These are phyloP conservation scores for Clavelina lepadiformis DNA, from an alignment of 23 tunicate species.

Conservation along the genomic window DNA sequence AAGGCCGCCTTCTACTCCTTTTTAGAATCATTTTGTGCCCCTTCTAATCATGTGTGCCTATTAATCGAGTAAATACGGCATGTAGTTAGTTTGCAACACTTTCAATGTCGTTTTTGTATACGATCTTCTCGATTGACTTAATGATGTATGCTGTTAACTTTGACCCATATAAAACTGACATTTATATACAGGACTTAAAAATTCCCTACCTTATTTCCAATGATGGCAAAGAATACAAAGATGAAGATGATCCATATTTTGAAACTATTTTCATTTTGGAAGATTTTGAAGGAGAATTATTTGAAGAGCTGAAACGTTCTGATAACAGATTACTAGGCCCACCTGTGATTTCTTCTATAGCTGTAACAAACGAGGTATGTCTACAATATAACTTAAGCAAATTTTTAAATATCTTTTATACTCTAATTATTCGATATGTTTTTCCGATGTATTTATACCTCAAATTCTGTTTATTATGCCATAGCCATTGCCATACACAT, in stretches of 20 bases:
- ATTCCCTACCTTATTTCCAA: constrained; percentile 53
- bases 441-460: background rate
- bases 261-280: constrained; percentile 85
- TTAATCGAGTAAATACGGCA: too few relatives aligned
- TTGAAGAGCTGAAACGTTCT: constrained; percentile 35
- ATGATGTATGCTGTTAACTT: too few relatives aligned
- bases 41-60: too few relatives aligned
- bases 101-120: too few relatives aligned
- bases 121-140: too few relatives aligned
- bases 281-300: constrained; percentile 69
- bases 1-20: too few relatives aligned
- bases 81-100: too few relatives aligned
- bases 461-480: background rate
- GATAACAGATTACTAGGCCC: constrained; percentile 70
- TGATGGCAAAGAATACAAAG: constrained; percentile 64
- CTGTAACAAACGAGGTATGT: constrained; percentile 54
- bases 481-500: constrained; percentile 79
- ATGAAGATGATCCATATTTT: constrained; percentile 65
- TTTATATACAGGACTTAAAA: constrained; percentile 49
- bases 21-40: too few relatives aligned
- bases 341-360: constrained; percentile 57
- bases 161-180: too few relatives aligned
- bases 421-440: too few relatives aligned
- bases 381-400: too few relatives aligned
- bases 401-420: too few relatives aligned